Percentiles rank a stretch among this genome's conserved stretches.
phyloP scores from a whole-genome alignment of 2,888 invertebrate species.

The Deroplatys truncata region DNA sequence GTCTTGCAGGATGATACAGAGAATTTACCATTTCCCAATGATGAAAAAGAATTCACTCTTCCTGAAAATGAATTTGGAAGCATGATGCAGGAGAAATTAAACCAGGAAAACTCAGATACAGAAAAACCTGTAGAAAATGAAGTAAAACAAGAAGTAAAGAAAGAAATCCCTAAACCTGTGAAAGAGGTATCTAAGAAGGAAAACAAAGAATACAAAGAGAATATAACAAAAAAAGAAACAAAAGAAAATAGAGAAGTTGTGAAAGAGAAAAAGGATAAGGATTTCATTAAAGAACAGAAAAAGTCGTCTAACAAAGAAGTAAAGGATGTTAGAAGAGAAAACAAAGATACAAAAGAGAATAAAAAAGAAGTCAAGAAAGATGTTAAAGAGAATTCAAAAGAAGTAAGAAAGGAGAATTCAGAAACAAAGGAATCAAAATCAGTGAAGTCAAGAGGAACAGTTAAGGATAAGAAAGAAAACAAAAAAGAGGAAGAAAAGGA shows the following conservation, averaged over 20 bases:
- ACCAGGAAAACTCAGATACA: constrained; percentile 6
- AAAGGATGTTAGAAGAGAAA: constrained; percentile 16
- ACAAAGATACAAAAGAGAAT: constrained; percentile 14
- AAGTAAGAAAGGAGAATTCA: constrained; percentile 18
- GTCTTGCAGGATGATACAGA: constrained; percentile 57
- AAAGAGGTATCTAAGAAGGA: constrained; percentile 20
- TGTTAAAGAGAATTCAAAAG: constrained; percentile 14
- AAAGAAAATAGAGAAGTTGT: constrained; percentile 20
- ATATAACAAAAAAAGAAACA: constrained; percentile 12
- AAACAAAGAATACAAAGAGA: constrained; percentile 15
- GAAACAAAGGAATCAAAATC: constrained; percentile 15
- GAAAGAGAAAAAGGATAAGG: constrained; percentile 27
- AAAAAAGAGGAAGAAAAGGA: constrained; percentile 22
- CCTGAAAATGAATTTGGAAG: constrained; percentile 55
- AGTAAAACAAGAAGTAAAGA: neutral
- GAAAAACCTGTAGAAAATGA: constrained; percentile 18
- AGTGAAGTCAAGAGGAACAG: constrained; percentile 4
- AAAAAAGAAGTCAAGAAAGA: constrained; percentile 15
- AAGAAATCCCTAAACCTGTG: constrained; percentile 1
- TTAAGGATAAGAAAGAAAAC: constrained; percentile 23
- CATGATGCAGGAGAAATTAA: constrained; percentile 51
- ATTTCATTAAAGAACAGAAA: constrained; percentile 20
- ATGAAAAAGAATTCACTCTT: constrained; percentile 52
- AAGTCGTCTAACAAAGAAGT: constrained; percentile 13
- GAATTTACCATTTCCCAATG: constrained; percentile 59